A percentile compares a stretch with the other conserved stretches of the same genome.
These are phyloP conservation scores for Drosophila silvestris DNA, from an alignment of 2,888 invertebrate species.

Conservation along the genomic window DNA sequence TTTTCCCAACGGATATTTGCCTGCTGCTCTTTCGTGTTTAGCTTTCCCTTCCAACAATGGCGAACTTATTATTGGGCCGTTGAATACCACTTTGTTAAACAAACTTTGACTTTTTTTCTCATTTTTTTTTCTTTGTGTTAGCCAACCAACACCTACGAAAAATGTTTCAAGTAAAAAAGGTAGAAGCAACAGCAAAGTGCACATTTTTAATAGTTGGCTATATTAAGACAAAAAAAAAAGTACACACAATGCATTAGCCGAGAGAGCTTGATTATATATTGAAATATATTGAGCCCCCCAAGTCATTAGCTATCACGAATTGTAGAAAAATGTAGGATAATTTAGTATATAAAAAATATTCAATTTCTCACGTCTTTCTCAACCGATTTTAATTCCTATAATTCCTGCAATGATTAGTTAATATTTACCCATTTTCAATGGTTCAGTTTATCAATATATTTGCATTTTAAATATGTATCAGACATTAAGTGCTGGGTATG, in stretches of 20 bases:
- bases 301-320: neutral
- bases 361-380: neutral
- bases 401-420: neutral
- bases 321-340: neutral
- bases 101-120: slow-evolving; percentile 51
- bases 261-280: neutral
- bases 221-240: neutral
- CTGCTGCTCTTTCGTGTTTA: slow-evolving; percentile 35
- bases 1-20: slow-evolving; percentile 60
- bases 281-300: neutral
- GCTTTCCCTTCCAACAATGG: slow-evolving; percentile 17
- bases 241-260: neutral
- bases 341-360: neutral
- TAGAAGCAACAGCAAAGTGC: neutral
- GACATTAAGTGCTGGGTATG: neutral
- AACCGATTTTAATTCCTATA: neutral
- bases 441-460: neutral
- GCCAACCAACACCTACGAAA: slow-evolving; percentile 24
- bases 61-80: slow-evolving; percentile 64
- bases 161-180: neutral
- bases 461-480: neutral
- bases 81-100: slow-evolving; percentile 74
- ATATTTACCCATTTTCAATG: too few species aligned
- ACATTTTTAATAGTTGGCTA: neutral
- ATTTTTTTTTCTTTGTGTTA: neutral